These are phyloP conservation scores for Sylvia borin DNA, from an alignment of 2,797 vertebrate species.

Conservation along the genomic window DNA sequence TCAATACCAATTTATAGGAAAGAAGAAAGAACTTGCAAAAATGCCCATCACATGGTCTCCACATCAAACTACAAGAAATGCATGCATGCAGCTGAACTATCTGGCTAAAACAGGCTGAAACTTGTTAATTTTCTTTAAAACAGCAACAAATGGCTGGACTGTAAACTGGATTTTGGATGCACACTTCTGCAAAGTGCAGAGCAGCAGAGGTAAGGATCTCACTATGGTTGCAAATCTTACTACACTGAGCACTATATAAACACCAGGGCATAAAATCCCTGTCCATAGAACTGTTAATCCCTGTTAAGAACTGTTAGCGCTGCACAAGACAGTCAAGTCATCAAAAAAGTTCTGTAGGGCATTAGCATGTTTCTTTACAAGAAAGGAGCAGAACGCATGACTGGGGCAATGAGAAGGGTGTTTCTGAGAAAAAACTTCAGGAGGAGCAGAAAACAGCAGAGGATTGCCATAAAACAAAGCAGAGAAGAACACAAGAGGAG, in stretches of 20 bases:
- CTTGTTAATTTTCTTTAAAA: not conserved
- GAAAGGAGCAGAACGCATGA: not conserved
- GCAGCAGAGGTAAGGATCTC: not conserved
- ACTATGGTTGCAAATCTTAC: not conserved
- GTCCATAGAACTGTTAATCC: not conserved
- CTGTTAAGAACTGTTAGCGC: no score
- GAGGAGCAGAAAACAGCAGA: not conserved
- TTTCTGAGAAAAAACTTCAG: not conserved
- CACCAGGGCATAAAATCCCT: not conserved
- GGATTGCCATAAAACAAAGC: not conserved
- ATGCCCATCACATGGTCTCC: not conserved
- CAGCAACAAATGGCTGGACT: not conserved
- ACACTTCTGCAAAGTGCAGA: not conserved
- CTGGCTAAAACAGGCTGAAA: not conserved
- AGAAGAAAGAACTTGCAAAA: not conserved
- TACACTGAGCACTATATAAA: not conserved
- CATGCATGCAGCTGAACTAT: fast-evolving
- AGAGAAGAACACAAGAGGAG: not conserved
- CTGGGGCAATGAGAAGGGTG: not conserved
- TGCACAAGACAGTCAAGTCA: not conserved
- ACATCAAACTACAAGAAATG: not conserved
- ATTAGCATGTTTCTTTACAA: not conserved
- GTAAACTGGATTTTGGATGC: not conserved
- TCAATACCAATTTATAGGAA: not conserved
- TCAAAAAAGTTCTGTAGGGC: not conserved